Percentiles rank a stretch among this genome's conserved stretches.
phyloP scores from a whole-genome alignment of 2,888 invertebrate species.

The Cotesia congregata region DNA sequence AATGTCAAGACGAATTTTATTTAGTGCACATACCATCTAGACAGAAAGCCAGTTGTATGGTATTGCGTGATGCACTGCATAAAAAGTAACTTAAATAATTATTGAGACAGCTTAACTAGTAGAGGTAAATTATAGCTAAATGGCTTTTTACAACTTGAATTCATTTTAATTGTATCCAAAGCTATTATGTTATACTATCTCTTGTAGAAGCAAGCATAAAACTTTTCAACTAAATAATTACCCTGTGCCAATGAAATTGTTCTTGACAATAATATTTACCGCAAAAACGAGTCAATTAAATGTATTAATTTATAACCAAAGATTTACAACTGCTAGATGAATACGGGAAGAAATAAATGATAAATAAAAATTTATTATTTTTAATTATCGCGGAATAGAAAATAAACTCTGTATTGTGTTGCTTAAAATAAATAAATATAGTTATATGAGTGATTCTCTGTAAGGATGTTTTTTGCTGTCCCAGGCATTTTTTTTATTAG shows the following conservation, averaged over 20 bases:
- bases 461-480: no score
- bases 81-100: constrained; percentile 40
- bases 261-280: neutral
- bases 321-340: neutral
- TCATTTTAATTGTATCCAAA: neutral
- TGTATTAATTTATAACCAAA: neutral
- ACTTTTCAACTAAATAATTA: neutral
- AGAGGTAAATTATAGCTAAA: neutral
- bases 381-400: neutral
- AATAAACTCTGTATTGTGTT: constrained; percentile 16
- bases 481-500: no score
- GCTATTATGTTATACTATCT: neutral
- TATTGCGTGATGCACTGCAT: constrained; percentile 20
- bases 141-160: neutral
- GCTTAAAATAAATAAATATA: constrained; percentile 27
- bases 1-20: neutral
- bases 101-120: constrained; percentile 17
- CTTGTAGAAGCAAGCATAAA: neutral
- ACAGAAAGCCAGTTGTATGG: neutral
- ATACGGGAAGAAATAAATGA: neutral
- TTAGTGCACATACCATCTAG: neutral
- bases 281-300: neutral
- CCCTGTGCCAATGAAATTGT: neutral
- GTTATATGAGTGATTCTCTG: neutral
- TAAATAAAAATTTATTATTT: neutral